Conservation (phyloP, 2,888 invertebrate genomes). For the Sympetrum striolatum region DNA sequence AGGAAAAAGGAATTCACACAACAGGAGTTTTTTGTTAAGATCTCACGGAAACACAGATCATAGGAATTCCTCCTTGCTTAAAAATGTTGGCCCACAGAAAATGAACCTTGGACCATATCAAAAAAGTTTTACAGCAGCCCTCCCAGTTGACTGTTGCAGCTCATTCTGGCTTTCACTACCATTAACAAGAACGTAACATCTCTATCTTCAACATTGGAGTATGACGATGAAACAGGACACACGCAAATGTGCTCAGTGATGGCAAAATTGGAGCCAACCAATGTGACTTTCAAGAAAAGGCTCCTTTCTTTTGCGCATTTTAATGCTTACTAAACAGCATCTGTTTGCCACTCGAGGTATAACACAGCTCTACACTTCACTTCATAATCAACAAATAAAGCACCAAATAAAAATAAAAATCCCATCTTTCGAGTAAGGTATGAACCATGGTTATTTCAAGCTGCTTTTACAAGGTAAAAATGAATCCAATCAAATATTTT, state of each 20-base stretch:
- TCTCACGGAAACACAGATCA: conserved; percentile 25
- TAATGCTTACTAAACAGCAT: not conserved
- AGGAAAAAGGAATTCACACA: conserved; percentile 31
- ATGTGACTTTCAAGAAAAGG: conserved; percentile 8
- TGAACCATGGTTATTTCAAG: not conserved
- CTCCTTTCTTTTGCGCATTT: not conserved
- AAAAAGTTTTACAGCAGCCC: conserved; percentile 19
- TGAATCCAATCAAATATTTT: not conserved
- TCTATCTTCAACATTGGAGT: conserved; percentile 28
- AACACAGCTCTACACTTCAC: not conserved
- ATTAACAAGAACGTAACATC: conserved; percentile 20
- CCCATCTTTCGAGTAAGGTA: not conserved
- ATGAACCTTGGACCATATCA: not conserved
- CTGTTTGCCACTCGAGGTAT: conserved; percentile 9
- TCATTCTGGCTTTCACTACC: conserved; percentile 37
- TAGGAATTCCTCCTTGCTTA: conserved; percentile 30
- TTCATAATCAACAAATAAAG: not conserved
- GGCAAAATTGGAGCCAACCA: not conserved
- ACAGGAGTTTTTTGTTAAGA: conserved; percentile 21
- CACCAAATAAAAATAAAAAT: not conserved
- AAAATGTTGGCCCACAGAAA: conserved; percentile 11
- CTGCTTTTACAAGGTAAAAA: not conserved
- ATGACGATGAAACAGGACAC: conserved; percentile 15
- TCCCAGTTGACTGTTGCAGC: not conserved
- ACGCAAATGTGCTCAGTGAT: conserved; percentile 11